These are phyloP conservation scores for Triplophysa yarkandensis DNA, from an alignment of 2,797 vertebrate species.

Conservation along the genomic window DNA sequence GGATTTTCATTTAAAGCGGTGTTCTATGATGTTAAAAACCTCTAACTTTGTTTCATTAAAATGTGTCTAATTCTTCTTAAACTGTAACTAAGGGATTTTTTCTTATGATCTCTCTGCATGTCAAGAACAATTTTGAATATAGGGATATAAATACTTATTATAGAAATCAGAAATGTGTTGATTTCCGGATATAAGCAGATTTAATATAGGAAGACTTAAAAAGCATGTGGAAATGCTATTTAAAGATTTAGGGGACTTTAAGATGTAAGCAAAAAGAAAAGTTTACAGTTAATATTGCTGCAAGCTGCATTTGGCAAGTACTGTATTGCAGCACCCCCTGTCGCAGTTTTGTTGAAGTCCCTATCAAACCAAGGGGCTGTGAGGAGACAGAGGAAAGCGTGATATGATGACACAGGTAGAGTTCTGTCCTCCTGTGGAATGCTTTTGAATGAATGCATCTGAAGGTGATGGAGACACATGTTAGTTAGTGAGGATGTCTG, in stretches of 20 bases:
- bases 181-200: slow-evolving; percentile 14
- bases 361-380: slow-evolving; percentile 28
- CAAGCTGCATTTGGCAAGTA: slow-evolving; percentile 10
- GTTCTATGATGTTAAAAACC: slow-evolving; percentile 16
- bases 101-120: slow-evolving; percentile 2
- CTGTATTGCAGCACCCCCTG: slow-evolving; percentile 48
- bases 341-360: slow-evolving; percentile 7
- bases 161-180: too few species aligned
- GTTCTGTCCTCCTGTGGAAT: slow-evolving; percentile 68
- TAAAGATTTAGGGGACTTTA: neutral
- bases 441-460: slow-evolving; percentile 69
- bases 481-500: slow-evolving; percentile 25
- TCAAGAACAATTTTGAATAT: slow-evolving; percentile 9
- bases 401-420: slow-evolving; percentile 69
- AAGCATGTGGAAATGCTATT: slow-evolving; percentile 10
- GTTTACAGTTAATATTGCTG: slow-evolving; percentile 10
- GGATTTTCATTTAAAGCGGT: slow-evolving; percentile 22
- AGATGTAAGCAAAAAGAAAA: neutral
- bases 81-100: slow-evolving; percentile 10
- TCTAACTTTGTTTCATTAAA: slow-evolving; percentile 44
- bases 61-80: slow-evolving; percentile 16
- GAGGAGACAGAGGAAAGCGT: slow-evolving; percentile 38
- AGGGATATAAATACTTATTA: too few species aligned
- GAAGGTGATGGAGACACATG: slow-evolving; percentile 11
- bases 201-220: too few species aligned